A percentile compares a stretch with the other conserved stretches of the same genome.
Evolutionary conservation across 2,888 invertebrate genomes (phyloP).

Genomic region (Brachylomia viminalis): DNA sequence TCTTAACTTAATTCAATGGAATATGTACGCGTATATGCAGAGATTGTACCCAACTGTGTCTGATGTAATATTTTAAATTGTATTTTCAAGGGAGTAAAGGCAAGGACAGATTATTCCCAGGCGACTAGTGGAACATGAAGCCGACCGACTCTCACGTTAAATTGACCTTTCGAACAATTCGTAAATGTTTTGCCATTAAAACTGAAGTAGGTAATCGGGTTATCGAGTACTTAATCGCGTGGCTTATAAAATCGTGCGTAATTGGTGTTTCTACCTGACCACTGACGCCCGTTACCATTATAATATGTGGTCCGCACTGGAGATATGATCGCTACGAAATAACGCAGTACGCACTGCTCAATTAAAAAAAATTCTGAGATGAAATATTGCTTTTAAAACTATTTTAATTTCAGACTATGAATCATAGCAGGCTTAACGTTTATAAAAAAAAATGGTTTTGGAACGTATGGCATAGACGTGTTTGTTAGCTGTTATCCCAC

Average conservation of each 20-base stretch:
- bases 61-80: slow-evolving; percentile 50
- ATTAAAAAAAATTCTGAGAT: slow-evolving; percentile 57
- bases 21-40: slow-evolving; percentile 16
- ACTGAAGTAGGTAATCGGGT: slow-evolving; percentile 65
- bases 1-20: slow-evolving; percentile 27
- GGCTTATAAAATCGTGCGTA: slow-evolving; percentile 66
- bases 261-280: slow-evolving; percentile 68
- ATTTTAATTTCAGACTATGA: slow-evolving; percentile 42
- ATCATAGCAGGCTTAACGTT: slow-evolving; percentile 3
- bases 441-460: slow-evolving; percentile 21
- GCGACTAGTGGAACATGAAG: slow-evolving; percentile 45
- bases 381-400: slow-evolving; percentile 60
- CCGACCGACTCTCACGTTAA: slow-evolving; percentile 56
- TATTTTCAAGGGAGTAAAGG: slow-evolving; percentile 46
- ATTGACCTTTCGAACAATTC: slow-evolving; percentile 66
- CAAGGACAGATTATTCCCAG: slow-evolving; percentile 56
- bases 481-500: slow-evolving; percentile 11
- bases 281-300: slow-evolving; percentile 63
- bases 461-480: slow-evolving; percentile 1
- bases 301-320: slow-evolving; percentile 56
- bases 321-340: slow-evolving; percentile 61
- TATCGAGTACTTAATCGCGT: slow-evolving; percentile 60
- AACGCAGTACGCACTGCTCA: slow-evolving; percentile 44
- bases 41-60: slow-evolving; percentile 25
- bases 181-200: slow-evolving; percentile 62